Evolutionary conservation across 2,797 vertebrate species (phyloP), one percentile per base, ranked within the genome.

Genomic region (Xenops minutus): DNA sequence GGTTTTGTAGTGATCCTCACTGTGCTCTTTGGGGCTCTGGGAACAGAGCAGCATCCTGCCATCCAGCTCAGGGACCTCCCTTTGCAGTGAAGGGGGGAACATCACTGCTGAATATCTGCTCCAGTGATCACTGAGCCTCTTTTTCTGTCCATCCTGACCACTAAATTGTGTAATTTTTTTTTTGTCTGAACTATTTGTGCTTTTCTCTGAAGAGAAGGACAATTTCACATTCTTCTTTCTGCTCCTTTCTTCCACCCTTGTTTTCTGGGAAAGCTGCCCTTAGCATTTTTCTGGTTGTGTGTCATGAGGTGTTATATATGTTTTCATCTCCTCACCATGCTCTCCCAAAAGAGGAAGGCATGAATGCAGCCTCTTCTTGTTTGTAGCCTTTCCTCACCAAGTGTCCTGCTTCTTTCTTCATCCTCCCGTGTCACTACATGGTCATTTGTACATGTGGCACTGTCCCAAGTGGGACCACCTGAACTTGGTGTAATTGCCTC

Each of bases 251-350:
- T 91, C 34, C 43, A 26, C 32, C 12, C 34, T 68, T 22, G 48
- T 85, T 81, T 87, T 88, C 93, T 64, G 12, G 7, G 54, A 89
- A 92, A 79, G 84, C 49, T 80, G 61, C 46, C 21, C 46, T 92
- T 72, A 44, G 29, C 29, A 6, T 81, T 95, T 92, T 84, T 58
- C 7, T 67, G 15, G 8, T 61, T 83, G 52, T 69, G 39, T 26
- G 6, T 82, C 49, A 59, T 66, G 75, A 86, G 22, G 32, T 27
- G 16, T 82, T 55, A 36, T 1, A 0, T 49, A 14, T 30, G 27
- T 73, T 90, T 63, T 68, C 44, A 30, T 79, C 15, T 68, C 63
- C 19, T 78, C 46, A 27, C 1, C 0, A 7, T 29, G n/a, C 2
- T n/a, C 15, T 51, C 32, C 26, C 43, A 17, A 61, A 94, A 90